Evolutionary conservation across 2,888 invertebrate species (phyloP), one percentile per base, ranked within the genome.

Genomic region (Balanococcus diminutus): DNA sequence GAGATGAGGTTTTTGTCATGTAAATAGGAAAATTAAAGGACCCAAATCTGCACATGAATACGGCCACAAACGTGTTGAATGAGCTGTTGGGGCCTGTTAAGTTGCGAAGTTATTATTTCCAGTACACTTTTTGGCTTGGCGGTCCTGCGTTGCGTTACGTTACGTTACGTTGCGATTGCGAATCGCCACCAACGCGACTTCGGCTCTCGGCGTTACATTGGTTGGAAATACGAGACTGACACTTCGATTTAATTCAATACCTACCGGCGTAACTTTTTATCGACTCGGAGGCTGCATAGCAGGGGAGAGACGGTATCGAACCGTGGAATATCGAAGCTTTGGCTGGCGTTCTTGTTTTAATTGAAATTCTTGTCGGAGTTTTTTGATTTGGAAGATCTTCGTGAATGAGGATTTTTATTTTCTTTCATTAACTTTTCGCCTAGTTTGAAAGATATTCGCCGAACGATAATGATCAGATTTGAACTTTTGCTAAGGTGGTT

Each of bases 11-110:
- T 83, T 82, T 83, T 83, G 83, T 83, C 83, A 83, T 83, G 83
- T 61, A 83, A 83, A 83, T 83, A 83, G 83, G 83, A 83, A 83
- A 83, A 83, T 83, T 83, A 83, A 83, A 83, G 83, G 83, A 83
- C 83, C 83, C 83, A 83, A 51, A 83, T 83, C 83, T 83, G 83
- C 83, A 83, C 83, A 83, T 83, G 83, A 83, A 83, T 83, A 83
- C 83, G 83, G 83, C 83, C 83, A 83, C 83, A 83, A 83, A 83
- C 56, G 67, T 83, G 83, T 83, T 83, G 83, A 83, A 83, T 83
- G 83, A 83, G 67, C 83, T 83, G 83, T 67, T 67, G 46, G 51
- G 75, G 75, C 75, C 75, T 75, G 75, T 75, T 75, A 75, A 75
- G 32, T 75, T 36, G 61, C 6, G 3, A 75, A 75, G 75, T 75